A percentile compares a stretch with the other conserved stretches of the same genome.
These are phyloP conservation scores for Hydropsyche tenuis DNA, from an alignment of 1,140 invertebrate genomes.

Conservation along the genomic window DNA sequence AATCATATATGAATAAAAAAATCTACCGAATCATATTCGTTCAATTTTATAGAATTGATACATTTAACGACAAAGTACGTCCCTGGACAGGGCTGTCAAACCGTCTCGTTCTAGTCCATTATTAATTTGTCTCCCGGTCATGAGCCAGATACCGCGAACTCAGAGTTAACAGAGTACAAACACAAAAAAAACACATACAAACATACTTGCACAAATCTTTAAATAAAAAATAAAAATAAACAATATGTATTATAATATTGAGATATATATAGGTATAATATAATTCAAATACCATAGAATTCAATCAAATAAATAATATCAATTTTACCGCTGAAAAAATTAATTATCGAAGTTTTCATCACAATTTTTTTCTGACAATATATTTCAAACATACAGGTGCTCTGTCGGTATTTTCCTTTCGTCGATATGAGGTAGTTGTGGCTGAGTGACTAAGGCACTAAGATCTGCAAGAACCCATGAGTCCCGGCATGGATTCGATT, in stretches of 20 bases:
- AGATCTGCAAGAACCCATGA: constrained; percentile 11
- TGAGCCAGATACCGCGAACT: constrained; percentile 40
- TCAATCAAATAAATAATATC: too few relatives aligned
- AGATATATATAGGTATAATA: too few relatives aligned
- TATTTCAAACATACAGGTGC: too few relatives aligned
- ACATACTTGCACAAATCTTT: constrained; percentile 3
- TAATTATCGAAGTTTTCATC: too few relatives aligned
- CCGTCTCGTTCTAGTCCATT: constrained; percentile 43
- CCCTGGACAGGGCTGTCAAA: constrained; percentile 38
- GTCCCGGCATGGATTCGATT: constrained; percentile 46
- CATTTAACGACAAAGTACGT: not conserved
- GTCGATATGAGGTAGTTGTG: constrained; percentile 18
- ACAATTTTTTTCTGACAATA: too few relatives aligned
- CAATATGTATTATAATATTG: too few relatives aligned
- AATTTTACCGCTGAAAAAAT: too few relatives aligned
- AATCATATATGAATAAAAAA: too few relatives aligned
- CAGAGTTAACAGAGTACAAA: constrained; percentile 11
- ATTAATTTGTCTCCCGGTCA: constrained; percentile 49
- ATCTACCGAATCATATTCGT: too few relatives aligned
- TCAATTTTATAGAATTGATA: too few relatives aligned
- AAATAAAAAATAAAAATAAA: constrained; percentile 19
- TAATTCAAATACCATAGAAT: too few relatives aligned
- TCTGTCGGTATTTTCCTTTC: not conserved
- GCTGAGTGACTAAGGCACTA: constrained; percentile 29
- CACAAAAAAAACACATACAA: not conserved